Base-by-base conservation (phyloP, 2,797 vertebrate genomes). In the Polyboroides typus region DNA sequence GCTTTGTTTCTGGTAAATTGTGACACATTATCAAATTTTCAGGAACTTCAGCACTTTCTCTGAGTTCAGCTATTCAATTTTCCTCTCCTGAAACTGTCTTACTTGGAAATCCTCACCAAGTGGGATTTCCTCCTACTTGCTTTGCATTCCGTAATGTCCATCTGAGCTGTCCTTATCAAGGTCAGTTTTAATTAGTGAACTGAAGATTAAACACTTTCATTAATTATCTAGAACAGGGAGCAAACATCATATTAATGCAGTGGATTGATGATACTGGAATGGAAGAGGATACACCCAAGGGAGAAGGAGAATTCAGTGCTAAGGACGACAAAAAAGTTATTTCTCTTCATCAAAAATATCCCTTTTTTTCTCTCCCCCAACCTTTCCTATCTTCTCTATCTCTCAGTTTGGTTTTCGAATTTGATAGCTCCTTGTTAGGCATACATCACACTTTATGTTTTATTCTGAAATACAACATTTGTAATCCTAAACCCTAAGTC, bases 151-250 rank as follows among this genome's bases (percentile, higher is more conserved):
- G 44, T n/a, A n/a, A 44, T 15, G 70, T 66, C 48, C 60, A 36
- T 27, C 56, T 75, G 58, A 59, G 9, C 9, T 71, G 33, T 68
- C 40, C 50, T 92, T 55, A 60, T 56, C 82, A 96, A 93, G 83
- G 60, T 82, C 76, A 76, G 27, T 74, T 91, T 96, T 83, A 89
- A 85, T 84, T 87, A 94, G 31, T 26, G n/a, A 91, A 79, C n/a
- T 59, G n/a, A 60, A 91, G 50, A 56, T 50, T 58, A 40, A 89
- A 36, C 26, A 40, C 13, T 82, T 88, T 50, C n/a, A 47, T 87
- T 90, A 92, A 73, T 21, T 38, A 55, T 42, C 26, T 45, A 75
- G 55, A 89, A 94, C 21, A 53, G 19, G 36, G 40, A 75, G 58
- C 20, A 91, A 87, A 38, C 47, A 59, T 56, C 25, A 52, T 60